phyloP scores from a whole-genome alignment of 2,888 invertebrate species.

The Stenodera caucasica region DNA sequence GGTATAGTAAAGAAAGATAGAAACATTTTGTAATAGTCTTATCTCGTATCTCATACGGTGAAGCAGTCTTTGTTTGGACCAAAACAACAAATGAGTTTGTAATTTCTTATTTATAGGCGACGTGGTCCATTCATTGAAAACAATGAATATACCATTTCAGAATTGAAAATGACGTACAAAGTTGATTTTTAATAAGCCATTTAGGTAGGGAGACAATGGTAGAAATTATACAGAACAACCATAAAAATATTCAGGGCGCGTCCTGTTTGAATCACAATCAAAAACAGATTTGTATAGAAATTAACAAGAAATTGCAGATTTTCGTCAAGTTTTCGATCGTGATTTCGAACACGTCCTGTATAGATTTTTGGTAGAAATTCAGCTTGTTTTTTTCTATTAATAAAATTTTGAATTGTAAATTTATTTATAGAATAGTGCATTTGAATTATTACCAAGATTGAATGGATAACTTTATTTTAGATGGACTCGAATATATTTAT shows the following conservation, averaged over 20 bases:
- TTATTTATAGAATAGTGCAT: background rate
- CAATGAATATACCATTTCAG: conserved; percentile 39
- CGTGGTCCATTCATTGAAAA: conserved; percentile 47
- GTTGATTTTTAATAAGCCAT: background rate
- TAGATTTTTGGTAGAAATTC: too few relatives aligned
- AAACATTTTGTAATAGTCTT: conserved; percentile 25
- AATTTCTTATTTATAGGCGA: conserved; percentile 38
- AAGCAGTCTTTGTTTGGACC: conserved; percentile 33
- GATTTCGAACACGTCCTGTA: too few relatives aligned
- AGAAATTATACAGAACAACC: too few relatives aligned
- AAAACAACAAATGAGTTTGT: conserved; percentile 33
- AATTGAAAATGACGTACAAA: conserved; percentile 19
- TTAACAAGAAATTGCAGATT: too few relatives aligned
- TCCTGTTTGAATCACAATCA: too few relatives aligned
- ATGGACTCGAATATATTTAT: background rate
- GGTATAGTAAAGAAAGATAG: background rate
- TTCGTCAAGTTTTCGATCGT: too few relatives aligned
- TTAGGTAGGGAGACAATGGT: background rate
- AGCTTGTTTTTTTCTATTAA: too few relatives aligned
- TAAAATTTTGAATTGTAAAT: conserved; percentile 2
- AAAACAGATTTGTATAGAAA: too few relatives aligned
- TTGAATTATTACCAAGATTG: conserved; percentile 4
- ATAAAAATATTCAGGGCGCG: too few relatives aligned
- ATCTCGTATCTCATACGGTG: conserved; percentile 22
- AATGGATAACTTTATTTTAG: background rate